Conservation (phyloP, 2,888 invertebrate genomes). For the Siphonodentalium dalli region DNA sequence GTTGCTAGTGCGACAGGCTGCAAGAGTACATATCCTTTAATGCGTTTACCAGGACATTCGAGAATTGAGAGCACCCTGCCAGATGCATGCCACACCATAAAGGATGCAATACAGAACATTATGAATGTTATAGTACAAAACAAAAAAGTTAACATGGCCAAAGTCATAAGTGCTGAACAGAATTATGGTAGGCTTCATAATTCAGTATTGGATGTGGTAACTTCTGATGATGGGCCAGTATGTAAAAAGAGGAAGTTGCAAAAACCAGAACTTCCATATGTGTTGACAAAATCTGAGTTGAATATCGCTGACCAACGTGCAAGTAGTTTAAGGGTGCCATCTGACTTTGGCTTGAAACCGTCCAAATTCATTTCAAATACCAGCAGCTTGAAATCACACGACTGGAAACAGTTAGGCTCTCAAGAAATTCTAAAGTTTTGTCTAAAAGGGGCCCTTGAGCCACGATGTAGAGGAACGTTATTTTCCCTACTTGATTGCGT, state of each 20-base stretch:
- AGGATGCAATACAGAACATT: conserved; percentile 7
- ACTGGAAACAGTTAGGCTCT: conserved; percentile 1
- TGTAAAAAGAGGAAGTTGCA: neutral
- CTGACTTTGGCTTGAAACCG: conserved; percentile 5
- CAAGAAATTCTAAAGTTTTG: conserved; percentile 1
- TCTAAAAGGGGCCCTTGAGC: neutral
- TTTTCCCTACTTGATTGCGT: conserved; percentile 7
- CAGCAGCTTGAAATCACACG: conserved; percentile 1
- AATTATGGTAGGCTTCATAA: neutral
- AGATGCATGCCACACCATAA: conserved; percentile 7
- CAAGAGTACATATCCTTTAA: neutral
- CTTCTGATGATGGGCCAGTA: neutral
- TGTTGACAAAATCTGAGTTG: neutral
- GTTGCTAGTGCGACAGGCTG: conserved; percentile 8
- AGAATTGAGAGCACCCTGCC: conserved; percentile 2
- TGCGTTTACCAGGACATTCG: neutral
- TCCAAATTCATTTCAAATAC: neutral
- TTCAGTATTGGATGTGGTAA: neutral
- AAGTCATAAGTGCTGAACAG: neutral
- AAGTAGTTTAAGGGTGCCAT: neutral
- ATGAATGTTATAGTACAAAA: neutral
- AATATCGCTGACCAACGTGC: conserved; percentile 1
- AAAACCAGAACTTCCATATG: neutral
- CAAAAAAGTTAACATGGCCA: neutral
- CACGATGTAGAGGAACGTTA: conserved; percentile 3